phyloP scores from a whole-genome alignment of 2,888 invertebrate genomes.

The Proisotoma minuta region DNA sequence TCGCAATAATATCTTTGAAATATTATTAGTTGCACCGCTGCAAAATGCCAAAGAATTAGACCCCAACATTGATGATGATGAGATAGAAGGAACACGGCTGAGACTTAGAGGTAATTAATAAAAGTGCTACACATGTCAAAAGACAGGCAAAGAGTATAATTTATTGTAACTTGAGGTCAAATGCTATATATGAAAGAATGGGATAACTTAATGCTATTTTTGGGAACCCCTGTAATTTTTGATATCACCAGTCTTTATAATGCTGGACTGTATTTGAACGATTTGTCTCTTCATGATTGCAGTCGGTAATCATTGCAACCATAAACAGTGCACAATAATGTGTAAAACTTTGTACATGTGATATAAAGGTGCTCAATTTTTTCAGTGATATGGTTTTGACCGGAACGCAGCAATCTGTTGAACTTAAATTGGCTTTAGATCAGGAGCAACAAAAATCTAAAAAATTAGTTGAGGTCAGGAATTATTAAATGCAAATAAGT shows the following conservation, averaged over 20 bases:
- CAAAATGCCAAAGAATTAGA: conserved; percentile 54
- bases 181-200: conserved; percentile 99
- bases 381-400: conserved; percentile 85
- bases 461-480: conserved; percentile 91
- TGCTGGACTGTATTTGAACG: conserved; percentile 92
- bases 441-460: conserved; percentile 95
- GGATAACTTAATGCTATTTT: conserved; percentile 87
- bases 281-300: conserved; percentile 96
- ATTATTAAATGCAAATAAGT: too few relatives aligned
- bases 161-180: conserved; percentile 67
- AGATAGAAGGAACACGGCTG: conserved; percentile 18
- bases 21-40: conserved; percentile 83
- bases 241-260: conserved; percentile 77
- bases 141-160: neutral
- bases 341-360: too few relatives aligned
- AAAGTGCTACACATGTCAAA: neutral
- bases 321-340: too few relatives aligned
- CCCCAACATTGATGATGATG: conserved; percentile 56
- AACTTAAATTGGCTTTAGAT: conserved; percentile 87
- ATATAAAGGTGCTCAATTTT: too few relatives aligned
- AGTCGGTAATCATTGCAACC: conserved; percentile 63
- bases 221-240: conserved; percentile 50
- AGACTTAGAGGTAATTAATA: conserved; percentile 7
- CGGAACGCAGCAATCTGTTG: conserved; percentile 94
- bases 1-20: conserved; percentile 93